Evolutionary conservation across 1,140 invertebrate species (phyloP).

Genomic region (Lucilia sericata): DNA sequence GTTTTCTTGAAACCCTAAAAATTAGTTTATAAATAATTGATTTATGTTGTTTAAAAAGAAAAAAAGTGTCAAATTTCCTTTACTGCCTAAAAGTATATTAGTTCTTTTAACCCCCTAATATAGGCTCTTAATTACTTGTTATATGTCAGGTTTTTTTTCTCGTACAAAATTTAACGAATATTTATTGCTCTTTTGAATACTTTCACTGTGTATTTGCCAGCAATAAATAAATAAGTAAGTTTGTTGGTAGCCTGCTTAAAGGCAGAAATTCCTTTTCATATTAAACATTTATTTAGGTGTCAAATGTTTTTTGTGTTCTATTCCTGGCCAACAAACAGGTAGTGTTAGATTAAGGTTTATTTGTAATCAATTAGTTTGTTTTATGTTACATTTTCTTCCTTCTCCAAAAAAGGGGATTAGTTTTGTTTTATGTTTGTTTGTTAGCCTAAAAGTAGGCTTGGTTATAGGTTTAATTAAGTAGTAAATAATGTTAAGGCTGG

Average conservation of each 20-base stretch:
- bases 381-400: background rate
- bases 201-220: background rate
- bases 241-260: background rate
- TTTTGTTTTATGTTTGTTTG: background rate
- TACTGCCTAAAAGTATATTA: background rate
- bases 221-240: constrained; percentile 14
- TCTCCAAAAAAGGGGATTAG: background rate
- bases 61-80: background rate
- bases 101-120: background rate
- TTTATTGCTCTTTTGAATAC: background rate
- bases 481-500: background rate
- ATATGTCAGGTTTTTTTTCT: background rate
- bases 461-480: background rate
- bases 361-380: constrained; percentile 25
- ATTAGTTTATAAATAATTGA: background rate
- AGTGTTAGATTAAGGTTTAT: constrained; percentile 3
- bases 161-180: constrained; percentile 1
- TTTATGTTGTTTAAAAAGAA: background rate
- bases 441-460: constrained; percentile 9
- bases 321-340: background rate
- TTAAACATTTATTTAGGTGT: constrained; percentile 27
- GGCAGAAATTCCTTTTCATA: background rate
- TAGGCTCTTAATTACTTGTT: background rate
- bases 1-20: background rate
- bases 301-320: background rate